phyloP scores from a whole-genome alignment of 2,113 vertebrate genomes.

The Geococcyx californianus region DNA sequence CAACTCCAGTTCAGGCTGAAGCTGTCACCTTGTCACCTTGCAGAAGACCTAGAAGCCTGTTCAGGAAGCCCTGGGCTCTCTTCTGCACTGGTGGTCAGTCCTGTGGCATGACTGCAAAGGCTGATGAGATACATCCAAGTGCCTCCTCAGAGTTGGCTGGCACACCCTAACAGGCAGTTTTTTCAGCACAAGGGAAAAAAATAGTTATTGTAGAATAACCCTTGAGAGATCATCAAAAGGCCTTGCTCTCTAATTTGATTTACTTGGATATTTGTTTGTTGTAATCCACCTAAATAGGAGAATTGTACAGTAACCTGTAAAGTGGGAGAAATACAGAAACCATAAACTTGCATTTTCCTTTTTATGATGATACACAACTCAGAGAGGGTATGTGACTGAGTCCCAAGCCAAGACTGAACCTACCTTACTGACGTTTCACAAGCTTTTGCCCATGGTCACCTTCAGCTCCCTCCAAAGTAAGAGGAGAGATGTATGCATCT shows the following conservation, averaged over 20 bases:
- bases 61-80: background rate
- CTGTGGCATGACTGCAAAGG: background rate
- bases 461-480: background rate
- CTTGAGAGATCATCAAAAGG: background rate
- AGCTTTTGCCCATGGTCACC: background rate
- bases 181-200: background rate
- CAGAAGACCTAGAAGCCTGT: background rate
- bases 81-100: background rate
- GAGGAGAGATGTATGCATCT: conserved; percentile 1
- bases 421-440: background rate
- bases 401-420: background rate
- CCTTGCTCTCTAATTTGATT: background rate
- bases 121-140: background rate
- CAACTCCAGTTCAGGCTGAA: background rate
- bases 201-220: background rate
- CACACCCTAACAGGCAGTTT: background rate
- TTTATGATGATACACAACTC: background rate
- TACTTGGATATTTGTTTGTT: background rate
- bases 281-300: background rate
- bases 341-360: background rate
- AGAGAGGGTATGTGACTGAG: background rate
- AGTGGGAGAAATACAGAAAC: background rate
- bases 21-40: background rate
- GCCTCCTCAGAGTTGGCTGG: background rate
- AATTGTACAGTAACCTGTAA: background rate